Conservation (phyloP, 2,113 vertebrate genomes). For the Typhlomys cinereus region DNA sequence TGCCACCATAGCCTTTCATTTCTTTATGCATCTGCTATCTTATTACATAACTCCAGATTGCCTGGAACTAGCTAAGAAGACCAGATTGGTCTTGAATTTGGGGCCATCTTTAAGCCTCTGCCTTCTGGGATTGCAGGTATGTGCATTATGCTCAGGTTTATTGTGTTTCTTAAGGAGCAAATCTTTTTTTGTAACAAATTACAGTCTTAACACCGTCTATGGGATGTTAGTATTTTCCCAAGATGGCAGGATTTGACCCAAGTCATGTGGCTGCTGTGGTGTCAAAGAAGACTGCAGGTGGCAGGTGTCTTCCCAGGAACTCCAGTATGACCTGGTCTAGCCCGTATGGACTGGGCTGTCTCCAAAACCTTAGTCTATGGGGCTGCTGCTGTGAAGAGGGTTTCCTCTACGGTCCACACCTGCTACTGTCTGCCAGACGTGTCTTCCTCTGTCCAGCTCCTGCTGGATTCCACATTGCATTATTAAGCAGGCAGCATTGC, state of each 20-base stretch:
- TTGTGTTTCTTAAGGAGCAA: not conserved
- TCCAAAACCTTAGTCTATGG: not conserved
- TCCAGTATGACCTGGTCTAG: no score
- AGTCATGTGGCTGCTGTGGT: not conserved
- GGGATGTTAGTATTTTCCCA: not conserved
- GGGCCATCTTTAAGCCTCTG: no score
- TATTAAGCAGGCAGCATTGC: not conserved
- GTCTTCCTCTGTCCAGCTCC: not conserved
- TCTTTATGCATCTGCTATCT: not conserved
- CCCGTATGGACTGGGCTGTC: not conserved
- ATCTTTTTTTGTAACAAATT: not conserved
- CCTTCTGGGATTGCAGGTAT: no score
- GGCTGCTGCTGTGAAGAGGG: not conserved
- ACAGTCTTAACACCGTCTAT: not conserved
- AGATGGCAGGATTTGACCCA: not conserved
- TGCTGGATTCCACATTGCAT: not conserved
- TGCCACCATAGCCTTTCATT: not conserved
- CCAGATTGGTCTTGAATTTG: no score
- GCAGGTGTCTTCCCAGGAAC: not conserved
- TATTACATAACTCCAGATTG: no score
- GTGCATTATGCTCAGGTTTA: no score
- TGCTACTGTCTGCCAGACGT: not conserved
- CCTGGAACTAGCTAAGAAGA: no score
- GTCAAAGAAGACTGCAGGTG: not conserved
- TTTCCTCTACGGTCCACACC: not conserved